Evolutionary conservation across 2,888 invertebrate species (phyloP).

Genomic region (Caenorhabditis macrosperma): DNA sequence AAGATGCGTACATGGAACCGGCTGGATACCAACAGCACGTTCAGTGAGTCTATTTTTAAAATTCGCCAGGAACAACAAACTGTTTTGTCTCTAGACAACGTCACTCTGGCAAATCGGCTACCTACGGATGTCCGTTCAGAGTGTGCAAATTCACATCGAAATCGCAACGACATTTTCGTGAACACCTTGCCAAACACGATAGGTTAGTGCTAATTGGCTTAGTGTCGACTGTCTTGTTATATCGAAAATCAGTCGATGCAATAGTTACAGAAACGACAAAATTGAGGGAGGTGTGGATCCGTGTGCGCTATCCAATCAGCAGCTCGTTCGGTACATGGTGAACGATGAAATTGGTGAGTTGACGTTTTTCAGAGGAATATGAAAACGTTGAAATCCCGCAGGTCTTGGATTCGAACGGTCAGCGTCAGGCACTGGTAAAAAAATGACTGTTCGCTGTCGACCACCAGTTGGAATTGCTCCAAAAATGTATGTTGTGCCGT

Average conservation of each 20-base stretch:
- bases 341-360: constrained; percentile 45
- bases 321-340: constrained; percentile 49
- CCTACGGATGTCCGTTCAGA: constrained; percentile 77
- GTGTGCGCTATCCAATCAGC: constrained; percentile 24
- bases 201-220: constrained; percentile 16
- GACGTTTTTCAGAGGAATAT: too few relatives aligned
- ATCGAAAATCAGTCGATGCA: background rate
- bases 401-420: constrained; percentile 22
- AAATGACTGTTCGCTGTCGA: constrained; percentile 15
- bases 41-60: constrained; percentile 64
- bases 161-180: constrained; percentile 76
- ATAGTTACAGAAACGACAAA: constrained; percentile 37
- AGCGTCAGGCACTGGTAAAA: background rate
- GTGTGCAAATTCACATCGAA: constrained; percentile 74
- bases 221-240: constrained; percentile 6
- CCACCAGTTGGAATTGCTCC: constrained; percentile 22
- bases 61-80: background rate
- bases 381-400: too few relatives aligned
- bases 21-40: constrained; percentile 79
- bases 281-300: constrained; percentile 40
- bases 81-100: constrained; percentile 64
- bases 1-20: constrained; percentile 77
- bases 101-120: constrained; percentile 74
- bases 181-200: constrained; percentile 75
- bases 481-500: background rate